Base-by-base conservation (phyloP, 2,113 vertebrate genomes). In the Pelusios castaneus region DNA sequence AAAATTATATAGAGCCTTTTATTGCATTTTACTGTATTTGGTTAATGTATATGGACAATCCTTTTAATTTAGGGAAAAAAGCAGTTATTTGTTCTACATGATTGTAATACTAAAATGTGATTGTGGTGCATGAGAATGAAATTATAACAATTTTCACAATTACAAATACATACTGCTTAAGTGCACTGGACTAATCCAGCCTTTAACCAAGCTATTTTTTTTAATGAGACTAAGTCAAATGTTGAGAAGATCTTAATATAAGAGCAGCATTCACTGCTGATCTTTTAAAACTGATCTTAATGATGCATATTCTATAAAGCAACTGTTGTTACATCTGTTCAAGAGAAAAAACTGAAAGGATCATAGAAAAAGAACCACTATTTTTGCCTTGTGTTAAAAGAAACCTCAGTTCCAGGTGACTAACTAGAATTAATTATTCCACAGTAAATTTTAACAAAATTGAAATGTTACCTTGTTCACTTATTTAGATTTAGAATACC, bases 1-100 rank as follows among this genome's bases (percentile, higher is more conserved):
- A 85, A 96, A 95, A 90, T 92, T 89, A 88, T 93, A 93, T 95
- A 92, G 82, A 95, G 10, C 93, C 51, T 93, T 97, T 96, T 97
- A 93, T 95, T 77, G 94, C 73, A 87, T 85, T 96, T 95, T 97
- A 91, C 83, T 97, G 88, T 96, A 83, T 94, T 89, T 81, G 91
- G 77, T 93, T 87, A 52, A 70, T 93, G 38, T 91, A 45, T 79
- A 43, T 88, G 88, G 92, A 91, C 47, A 80, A 83, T 85, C 82
- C 63, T 89, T 95, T 94, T 81, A 41, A 90, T 91, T 63, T 4
- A 10, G 82, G 93, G 89, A 85, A 80, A 95, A 93, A 81, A 82
- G 79, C 41, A 81, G 29, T 58, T 83, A 38, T 34, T 82, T 90
- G 86, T 89, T 55, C 49, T 88, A 83, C 94, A n/a, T 89, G 83